Base-by-base conservation (phyloP, 35 echinoderm and acorn worm genomes). In the Ophiothrix spiculata region DNA sequence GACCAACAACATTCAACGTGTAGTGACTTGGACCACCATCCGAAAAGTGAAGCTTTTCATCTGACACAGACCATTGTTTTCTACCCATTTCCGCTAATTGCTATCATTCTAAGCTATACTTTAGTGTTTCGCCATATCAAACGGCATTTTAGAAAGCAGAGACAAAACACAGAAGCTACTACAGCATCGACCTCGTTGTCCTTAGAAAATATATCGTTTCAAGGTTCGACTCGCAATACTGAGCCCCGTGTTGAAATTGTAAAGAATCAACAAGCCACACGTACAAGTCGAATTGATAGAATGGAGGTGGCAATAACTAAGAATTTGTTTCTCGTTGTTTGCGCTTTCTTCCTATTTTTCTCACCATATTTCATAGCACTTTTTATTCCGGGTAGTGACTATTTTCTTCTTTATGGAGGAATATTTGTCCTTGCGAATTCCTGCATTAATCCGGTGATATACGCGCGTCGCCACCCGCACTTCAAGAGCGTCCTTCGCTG, bases 281-380 rank as follows among this genome's bases (percentile, higher is more conserved):
- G n/a, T n/a, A n/a, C n/a, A n/a, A n/a, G n/a, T n/a, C n/a, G n/a
- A 74, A 87, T 92, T 39, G 76, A 73, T 38, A 40, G 56, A 28
- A 77, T 79, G 36, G 84, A 92, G 34, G 77, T 92, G 0, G 75
- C 74, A 35, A 79, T 92, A 33, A 92, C 90, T 39, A 92, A 92
- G 45, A 92, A 92, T 78, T 35, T 92, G 38, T 92, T 92, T 31
- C 49, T 92, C 21, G 90, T 92, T 1, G 84, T 92, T 0, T 86
- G 54, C 56, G 41, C 79, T 32, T 92, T 86, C 42, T 87, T 80
- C 38, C 56, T 87, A 29, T 87, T 56, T 16, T 40, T 92, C 8
- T 75, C 79, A 75, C 90, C 90, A 12, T 92, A 92, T 63, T 63
- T 64, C n/a, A 84, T 84, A 45, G 33, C 54, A 36, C 33, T 84